Conservation (phyloP, 1,140 invertebrate genomes). For the Myzus persicae region DNA sequence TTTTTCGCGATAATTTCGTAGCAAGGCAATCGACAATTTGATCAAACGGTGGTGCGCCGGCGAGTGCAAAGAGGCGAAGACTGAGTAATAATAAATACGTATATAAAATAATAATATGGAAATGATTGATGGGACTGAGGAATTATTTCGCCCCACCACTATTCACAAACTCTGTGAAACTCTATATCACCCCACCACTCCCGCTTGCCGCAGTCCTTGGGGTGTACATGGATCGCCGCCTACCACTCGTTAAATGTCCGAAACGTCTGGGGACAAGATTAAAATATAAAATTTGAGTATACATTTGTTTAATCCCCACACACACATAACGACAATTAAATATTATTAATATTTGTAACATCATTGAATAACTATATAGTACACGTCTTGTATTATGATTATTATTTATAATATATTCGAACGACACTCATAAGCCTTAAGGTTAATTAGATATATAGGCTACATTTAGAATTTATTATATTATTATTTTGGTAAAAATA, state of each 20-base stretch:
- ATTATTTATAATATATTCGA: no score
- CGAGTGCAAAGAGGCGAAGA: not conserved
- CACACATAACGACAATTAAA: not conserved
- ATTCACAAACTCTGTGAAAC: not conserved
- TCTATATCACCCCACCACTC: not conserved
- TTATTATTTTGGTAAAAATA: not conserved
- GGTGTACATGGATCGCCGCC: not conserved
- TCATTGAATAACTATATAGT: no score
- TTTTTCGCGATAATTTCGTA: not conserved
- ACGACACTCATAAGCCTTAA: no score
- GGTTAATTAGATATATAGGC: no score
- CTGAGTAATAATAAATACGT: not conserved
- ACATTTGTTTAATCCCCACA: not conserved
- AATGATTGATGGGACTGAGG: not conserved
- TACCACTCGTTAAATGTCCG: not conserved
- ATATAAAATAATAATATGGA: not conserved
- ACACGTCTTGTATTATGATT: no score
- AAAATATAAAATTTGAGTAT: not conserved
- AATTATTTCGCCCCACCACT: not conserved
- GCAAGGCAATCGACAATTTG: not conserved
- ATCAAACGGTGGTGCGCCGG: not conserved
- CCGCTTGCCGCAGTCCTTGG: not conserved
- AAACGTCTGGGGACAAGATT: not conserved
- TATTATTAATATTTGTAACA: not conserved
- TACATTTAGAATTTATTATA: no score